Evolutionary conservation across 2,888 invertebrate genomes (phyloP).

Genomic region (Drosophila longiperda): DNA sequence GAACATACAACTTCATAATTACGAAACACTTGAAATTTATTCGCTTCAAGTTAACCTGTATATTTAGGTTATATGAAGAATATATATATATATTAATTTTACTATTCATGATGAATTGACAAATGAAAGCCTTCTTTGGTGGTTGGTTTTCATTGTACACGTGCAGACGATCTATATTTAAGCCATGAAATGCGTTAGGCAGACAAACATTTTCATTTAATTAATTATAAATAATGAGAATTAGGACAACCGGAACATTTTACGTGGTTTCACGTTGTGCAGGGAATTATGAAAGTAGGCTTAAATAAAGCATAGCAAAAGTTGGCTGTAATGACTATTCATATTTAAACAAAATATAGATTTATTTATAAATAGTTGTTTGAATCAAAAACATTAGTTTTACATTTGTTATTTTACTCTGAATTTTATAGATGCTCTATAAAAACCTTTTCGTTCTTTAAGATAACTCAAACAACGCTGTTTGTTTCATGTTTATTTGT

Average conservation of each 20-base stretch:
- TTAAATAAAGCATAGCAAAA: not conserved
- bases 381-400: not conserved
- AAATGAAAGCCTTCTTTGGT: not conserved
- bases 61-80: not conserved
- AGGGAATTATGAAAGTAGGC: not conserved
- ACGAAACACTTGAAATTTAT: not conserved
- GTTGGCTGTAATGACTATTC: not conserved
- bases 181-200: not conserved
- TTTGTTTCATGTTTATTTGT: no score
- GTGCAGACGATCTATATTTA: not conserved
- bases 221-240: constrained; percentile 2
- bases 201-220: constrained; percentile 4
- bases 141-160: not conserved
- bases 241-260: not conserved
- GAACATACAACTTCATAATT: not conserved
- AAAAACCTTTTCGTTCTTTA: not conserved
- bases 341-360: not conserved
- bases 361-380: not conserved
- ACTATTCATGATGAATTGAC: not conserved
- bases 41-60: not conserved
- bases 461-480: not conserved
- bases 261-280: not conserved
- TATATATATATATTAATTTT: no score
- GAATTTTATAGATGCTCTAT: no score
- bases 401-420: not conserved